Evolutionary conservation across 2,113 vertebrate genomes (phyloP).

Genomic region (Dunckerocampus dactyliophorus): DNA sequence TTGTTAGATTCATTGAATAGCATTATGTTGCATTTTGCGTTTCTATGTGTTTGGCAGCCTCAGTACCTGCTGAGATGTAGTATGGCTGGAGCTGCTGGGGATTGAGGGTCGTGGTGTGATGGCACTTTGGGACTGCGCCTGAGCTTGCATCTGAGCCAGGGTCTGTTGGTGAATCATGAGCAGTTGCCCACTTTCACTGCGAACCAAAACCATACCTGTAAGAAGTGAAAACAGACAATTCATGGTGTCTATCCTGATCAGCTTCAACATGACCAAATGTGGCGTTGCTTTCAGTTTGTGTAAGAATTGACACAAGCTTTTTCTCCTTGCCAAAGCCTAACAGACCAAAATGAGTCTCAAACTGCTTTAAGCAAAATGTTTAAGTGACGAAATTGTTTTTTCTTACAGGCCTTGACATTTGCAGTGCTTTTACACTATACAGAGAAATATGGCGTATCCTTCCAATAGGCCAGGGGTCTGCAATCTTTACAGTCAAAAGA

Average conservation of each 20-base stretch:
- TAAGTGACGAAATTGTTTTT: too few relatives aligned
- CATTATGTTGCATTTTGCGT: background rate
- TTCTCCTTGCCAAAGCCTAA: too few relatives aligned
- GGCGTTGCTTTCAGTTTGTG: background rate
- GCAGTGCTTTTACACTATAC: too few relatives aligned
- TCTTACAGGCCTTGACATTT: too few relatives aligned
- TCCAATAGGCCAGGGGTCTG: too few relatives aligned
- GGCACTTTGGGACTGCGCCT: conserved; percentile 86
- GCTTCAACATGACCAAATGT: background rate
- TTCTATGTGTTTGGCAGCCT: background rate
- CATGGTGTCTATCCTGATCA: background rate
- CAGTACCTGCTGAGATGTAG: conserved; percentile 85
- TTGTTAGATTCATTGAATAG: background rate
- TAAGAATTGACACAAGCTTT: too few relatives aligned
- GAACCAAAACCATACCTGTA: conserved; percentile 90
- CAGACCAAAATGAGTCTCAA: too few relatives aligned
- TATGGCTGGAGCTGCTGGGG: conserved; percentile 87
- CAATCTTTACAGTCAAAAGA: too few relatives aligned
- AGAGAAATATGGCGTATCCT: too few relatives aligned
- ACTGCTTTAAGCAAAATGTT: too few relatives aligned
- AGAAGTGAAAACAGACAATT: conserved; percentile 12
- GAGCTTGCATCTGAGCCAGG: conserved; percentile 91
- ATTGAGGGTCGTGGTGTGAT: conserved; percentile 85
- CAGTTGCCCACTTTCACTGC: conserved; percentile 90
- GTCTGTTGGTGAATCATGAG: conserved; percentile 92